These are phyloP conservation scores for Ataeniobius toweri DNA, from an alignment of 2,797 vertebrate genomes.

Conservation along the genomic window DNA sequence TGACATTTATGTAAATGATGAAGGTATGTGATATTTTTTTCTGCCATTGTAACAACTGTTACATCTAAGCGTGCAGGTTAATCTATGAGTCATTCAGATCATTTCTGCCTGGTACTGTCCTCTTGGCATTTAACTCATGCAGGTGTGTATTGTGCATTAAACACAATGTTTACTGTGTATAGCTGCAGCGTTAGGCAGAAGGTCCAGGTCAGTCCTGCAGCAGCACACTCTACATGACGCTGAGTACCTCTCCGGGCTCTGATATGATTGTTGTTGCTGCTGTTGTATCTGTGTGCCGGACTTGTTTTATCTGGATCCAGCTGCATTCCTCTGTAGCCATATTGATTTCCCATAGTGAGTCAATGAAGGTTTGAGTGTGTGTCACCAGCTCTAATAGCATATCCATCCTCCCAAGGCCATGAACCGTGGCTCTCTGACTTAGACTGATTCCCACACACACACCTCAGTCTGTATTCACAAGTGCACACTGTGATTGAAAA, in stretches of 20 bases:
- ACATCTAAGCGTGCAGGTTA: constrained; percentile 23
- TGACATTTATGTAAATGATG: background rate
- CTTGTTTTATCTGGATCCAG: constrained; percentile 58
- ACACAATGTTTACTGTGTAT: constrained; percentile 30
- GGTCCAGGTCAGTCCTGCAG: constrained; percentile 19
- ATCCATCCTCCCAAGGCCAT: constrained; percentile 72
- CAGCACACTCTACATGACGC: constrained; percentile 35
- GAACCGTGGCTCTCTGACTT: constrained; percentile 54
- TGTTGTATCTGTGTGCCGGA: constrained; percentile 50
- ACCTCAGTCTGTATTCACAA: constrained; percentile 30
- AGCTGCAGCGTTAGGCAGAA: constrained; percentile 4
- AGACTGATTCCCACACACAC: constrained; percentile 44
- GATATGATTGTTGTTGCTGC: constrained; percentile 55
- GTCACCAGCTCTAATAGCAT: constrained; percentile 75
- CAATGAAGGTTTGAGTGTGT: constrained; percentile 78
- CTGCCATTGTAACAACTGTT: background rate
- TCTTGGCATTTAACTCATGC: constrained; percentile 64
- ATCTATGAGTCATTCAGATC: constrained; percentile 46
- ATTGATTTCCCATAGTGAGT: constrained; percentile 81
- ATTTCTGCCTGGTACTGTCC: constrained; percentile 25
- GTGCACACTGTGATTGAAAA: constrained; percentile 27
- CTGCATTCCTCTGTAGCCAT: constrained; percentile 59
- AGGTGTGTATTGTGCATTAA: constrained; percentile 40
- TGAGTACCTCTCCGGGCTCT: constrained; percentile 38
- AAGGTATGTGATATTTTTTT: background rate